A percentile compares a stretch with the other conserved stretches of the same genome.
Conservation (phyloP, 1,140 invertebrate species). For the Sycophila sp. region DNA sequence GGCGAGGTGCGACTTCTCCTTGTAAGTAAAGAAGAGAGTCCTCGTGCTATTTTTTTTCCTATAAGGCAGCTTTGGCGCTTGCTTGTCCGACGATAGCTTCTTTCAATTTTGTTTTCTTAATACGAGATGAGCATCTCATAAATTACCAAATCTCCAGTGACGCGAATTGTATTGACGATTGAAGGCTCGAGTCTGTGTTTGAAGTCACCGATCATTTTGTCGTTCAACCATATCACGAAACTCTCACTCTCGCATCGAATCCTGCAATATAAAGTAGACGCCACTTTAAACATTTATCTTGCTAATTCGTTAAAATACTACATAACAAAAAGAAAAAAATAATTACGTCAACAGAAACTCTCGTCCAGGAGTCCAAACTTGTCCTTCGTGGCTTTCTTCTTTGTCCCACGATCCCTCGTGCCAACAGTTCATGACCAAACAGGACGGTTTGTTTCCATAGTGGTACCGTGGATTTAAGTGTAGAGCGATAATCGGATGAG, state of each 20-base stretch:
- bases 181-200: slow-evolving; percentile 54
- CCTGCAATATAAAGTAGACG: slow-evolving; percentile 39
- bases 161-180: slow-evolving; percentile 54
- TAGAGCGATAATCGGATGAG: slow-evolving; percentile 71
- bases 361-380: slow-evolving; percentile 61
- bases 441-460: slow-evolving; percentile 53
- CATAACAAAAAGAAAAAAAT: background rate
- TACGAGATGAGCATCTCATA: slow-evolving; percentile 36
- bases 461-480: slow-evolving; percentile 75
- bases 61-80: background rate
- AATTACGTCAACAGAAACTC: slow-evolving; percentile 61
- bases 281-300: no score
- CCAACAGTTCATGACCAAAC: slow-evolving; percentile 65
- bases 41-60: no score
- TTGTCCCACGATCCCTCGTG: slow-evolving; percentile 57
- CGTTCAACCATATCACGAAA: slow-evolving; percentile 58
- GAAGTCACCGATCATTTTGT: slow-evolving; percentile 61
- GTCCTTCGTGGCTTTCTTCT: slow-evolving; percentile 62
- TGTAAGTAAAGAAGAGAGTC: no score
- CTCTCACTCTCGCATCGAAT: slow-evolving; percentile 55
- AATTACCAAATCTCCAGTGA: slow-evolving; percentile 59
- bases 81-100: background rate
- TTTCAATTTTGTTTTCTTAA: background rate
- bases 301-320: background rate
- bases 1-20: background rate